Conservation (phyloP, 2,888 invertebrate genomes). For the Periphyllus acericola region DNA sequence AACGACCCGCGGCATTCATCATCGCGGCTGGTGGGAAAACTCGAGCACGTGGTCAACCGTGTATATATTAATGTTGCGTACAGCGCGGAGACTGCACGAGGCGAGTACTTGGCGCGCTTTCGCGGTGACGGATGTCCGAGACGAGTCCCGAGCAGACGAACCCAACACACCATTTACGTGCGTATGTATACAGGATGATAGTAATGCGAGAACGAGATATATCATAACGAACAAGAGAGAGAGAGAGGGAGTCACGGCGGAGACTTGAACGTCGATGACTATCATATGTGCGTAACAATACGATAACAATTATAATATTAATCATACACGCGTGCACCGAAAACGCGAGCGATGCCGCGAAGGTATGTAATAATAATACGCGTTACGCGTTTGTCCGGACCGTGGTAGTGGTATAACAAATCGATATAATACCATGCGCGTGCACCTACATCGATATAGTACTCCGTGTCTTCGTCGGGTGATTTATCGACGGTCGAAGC, state of each 20-base stretch:
- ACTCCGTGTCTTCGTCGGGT: neutral
- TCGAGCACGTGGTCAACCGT: neutral
- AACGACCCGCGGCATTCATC: neutral
- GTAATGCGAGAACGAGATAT: no score
- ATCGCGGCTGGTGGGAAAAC: neutral
- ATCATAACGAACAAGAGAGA: no score
- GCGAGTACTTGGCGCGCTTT: no score
- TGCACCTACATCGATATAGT: no score
- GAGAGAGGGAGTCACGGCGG: neutral
- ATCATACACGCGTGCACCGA: neutral
- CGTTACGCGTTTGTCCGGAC: neutral
- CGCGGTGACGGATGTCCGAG: constrained; percentile 22
- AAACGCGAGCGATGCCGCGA: neutral
- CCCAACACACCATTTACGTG: neutral
- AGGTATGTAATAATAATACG: neutral
- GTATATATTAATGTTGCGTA: no score
- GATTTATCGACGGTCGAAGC: neutral
- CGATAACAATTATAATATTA: neutral
- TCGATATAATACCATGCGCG: no score
- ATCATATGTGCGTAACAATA: neutral
- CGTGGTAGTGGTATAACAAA: neutral
- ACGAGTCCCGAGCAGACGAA: neutral
- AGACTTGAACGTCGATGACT: neutral
- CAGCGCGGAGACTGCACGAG: no score
- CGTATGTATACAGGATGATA: no score